Conservation (phyloP, 2,888 invertebrate genomes). For the Oligia strigilis region DNA sequence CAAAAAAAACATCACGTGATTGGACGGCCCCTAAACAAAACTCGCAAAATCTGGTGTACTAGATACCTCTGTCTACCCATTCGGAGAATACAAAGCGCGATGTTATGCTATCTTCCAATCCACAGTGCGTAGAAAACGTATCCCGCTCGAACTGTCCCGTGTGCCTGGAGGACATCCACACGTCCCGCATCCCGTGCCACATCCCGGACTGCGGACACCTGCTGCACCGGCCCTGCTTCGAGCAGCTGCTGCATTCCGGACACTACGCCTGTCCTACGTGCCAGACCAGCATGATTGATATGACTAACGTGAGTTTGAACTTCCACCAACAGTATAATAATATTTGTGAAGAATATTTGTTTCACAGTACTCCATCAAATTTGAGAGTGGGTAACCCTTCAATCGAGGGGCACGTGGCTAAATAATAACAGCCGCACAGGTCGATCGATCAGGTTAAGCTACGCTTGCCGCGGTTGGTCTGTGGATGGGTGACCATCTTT, state of each 20-base stretch:
- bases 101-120: background rate
- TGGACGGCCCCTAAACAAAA: too few species aligned
- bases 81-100: background rate
- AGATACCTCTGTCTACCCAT: background rate
- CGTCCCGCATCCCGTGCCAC: slow-evolving; percentile 96
- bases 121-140: slow-evolving; percentile 96
- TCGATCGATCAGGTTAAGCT: too few species aligned
- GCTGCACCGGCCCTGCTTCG: slow-evolving; percentile 96
- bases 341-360: too few species aligned
- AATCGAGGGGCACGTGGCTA: too few species aligned
- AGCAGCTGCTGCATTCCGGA: slow-evolving; percentile 94
- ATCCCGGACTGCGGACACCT: slow-evolving; percentile 97
- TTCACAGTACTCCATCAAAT: too few species aligned
- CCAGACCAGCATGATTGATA: slow-evolving; percentile 96
- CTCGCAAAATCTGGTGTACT: background rate
- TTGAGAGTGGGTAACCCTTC: too few species aligned
- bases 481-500: too few species aligned
- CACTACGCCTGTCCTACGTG: slow-evolving; percentile 97
- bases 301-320: slow-evolving; percentile 90
- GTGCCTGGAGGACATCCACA: slow-evolving; percentile 97
- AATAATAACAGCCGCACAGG: too few species aligned
- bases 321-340: too few species aligned
- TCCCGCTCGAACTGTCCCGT: slow-evolving; percentile 97
- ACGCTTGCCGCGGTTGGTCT: too few species aligned
- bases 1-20: too few species aligned